These are phyloP conservation scores for Bos javanicus DNA, from an alignment of 2,113 vertebrate genomes.

Conservation along the genomic window DNA sequence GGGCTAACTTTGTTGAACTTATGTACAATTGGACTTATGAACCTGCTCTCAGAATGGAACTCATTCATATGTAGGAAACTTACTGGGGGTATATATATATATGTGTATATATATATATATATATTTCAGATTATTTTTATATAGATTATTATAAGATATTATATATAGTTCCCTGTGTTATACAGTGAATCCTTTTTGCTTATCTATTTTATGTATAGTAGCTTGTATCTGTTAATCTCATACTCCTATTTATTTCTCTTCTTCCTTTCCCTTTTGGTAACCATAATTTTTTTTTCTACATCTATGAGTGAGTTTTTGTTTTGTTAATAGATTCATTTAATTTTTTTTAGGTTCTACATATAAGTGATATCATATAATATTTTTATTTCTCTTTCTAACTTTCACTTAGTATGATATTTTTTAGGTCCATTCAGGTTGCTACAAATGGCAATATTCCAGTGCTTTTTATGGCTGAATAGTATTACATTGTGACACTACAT, in stretches of 20 bases:
- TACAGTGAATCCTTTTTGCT: background rate
- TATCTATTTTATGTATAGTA: background rate
- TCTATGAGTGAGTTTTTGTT: background rate
- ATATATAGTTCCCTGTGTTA: background rate
- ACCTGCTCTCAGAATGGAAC: background rate
- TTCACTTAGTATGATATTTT: background rate
- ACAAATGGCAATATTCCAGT: background rate
- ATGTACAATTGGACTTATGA: background rate
- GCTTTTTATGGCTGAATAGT: background rate
- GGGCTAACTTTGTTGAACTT: background rate
- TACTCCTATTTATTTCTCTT: background rate
- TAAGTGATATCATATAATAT: background rate
- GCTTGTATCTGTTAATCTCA: background rate
- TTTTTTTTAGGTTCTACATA: background rate
- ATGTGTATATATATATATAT: too few species aligned
- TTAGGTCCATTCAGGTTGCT: background rate
- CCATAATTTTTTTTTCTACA: background rate
- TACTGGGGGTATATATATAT: background rate
- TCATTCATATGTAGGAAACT: background rate
- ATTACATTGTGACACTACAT: background rate
- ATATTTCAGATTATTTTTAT: background rate
- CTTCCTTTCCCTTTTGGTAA: background rate
- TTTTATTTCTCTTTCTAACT: background rate
- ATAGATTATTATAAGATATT: background rate
- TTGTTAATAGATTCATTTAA: background rate